Evolutionary conservation across 2,113 vertebrate species (phyloP).

Genomic region (Pipa parva): DNA sequence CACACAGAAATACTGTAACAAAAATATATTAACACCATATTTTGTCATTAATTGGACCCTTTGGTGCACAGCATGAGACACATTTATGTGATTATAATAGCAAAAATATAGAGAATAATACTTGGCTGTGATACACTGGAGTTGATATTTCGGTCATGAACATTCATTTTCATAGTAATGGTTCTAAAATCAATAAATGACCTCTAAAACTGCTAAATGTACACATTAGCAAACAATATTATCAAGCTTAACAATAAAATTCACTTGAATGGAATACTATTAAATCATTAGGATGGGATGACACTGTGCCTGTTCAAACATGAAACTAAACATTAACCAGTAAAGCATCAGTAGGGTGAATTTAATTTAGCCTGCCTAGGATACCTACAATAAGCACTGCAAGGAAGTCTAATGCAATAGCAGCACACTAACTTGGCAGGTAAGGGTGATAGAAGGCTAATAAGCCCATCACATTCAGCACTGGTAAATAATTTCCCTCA

Average conservation of each 20-base stretch:
- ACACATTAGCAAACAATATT: background rate
- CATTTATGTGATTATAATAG: background rate
- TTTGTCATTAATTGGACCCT: background rate
- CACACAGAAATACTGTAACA: background rate
- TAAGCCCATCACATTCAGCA: too few species aligned
- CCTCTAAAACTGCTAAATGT: background rate
- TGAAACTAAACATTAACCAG: background rate
- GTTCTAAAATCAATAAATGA: conserved; percentile 6
- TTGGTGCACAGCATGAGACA: conserved; percentile 2
- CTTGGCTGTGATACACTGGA: background rate
- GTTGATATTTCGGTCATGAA: conserved; percentile 8
- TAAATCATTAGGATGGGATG: background rate
- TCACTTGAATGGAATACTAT: background rate
- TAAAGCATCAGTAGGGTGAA: background rate
- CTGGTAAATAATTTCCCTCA: too few species aligned
- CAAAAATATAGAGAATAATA: background rate
- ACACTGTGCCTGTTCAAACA: background rate
- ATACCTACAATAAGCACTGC: background rate
- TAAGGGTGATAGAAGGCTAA: too few species aligned
- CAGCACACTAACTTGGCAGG: too few species aligned
- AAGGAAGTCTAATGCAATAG: too few species aligned
- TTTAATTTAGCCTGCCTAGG: background rate
- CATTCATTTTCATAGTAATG: conserved; percentile 1
- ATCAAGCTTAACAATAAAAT: background rate
- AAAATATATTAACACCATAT: background rate